Conservation (phyloP, 2,113 vertebrate species). For the Ibidorhyncha struthersii region DNA sequence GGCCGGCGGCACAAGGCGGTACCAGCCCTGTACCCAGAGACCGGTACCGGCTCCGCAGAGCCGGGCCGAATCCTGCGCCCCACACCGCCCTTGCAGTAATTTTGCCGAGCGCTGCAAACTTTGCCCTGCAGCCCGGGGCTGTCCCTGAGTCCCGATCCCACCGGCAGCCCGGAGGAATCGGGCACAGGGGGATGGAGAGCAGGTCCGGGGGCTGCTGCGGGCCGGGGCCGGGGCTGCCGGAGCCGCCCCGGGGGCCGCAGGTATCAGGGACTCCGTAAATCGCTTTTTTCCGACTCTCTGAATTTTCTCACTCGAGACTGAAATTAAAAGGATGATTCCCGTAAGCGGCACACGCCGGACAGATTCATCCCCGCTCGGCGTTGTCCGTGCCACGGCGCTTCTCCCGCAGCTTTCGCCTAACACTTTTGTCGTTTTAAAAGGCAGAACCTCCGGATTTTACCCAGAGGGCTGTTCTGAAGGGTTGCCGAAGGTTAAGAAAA, state of each 20-base stretch:
- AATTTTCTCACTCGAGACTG: background rate
- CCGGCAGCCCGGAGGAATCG: background rate
- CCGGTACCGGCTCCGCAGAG: background rate
- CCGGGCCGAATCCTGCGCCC: background rate
- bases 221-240: background rate
- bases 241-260: background rate
- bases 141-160: background rate
- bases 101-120: background rate
- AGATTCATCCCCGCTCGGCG: background rate
- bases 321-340: background rate
- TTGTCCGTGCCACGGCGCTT: background rate
- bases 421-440: background rate
- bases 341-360: background rate
- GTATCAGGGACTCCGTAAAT: background rate
- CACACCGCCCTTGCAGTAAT: background rate
- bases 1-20: accelerated
- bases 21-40: background rate
- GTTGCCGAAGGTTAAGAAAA: background rate
- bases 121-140: background rate
- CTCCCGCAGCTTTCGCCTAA: background rate
- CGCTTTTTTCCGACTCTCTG: background rate
- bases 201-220: background rate
- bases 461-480: background rate
- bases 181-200: background rate
- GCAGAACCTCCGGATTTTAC: background rate